Evolutionary conservation across 2,113 vertebrate genomes (phyloP).

Genomic region (Ptyas mucosa): DNA sequence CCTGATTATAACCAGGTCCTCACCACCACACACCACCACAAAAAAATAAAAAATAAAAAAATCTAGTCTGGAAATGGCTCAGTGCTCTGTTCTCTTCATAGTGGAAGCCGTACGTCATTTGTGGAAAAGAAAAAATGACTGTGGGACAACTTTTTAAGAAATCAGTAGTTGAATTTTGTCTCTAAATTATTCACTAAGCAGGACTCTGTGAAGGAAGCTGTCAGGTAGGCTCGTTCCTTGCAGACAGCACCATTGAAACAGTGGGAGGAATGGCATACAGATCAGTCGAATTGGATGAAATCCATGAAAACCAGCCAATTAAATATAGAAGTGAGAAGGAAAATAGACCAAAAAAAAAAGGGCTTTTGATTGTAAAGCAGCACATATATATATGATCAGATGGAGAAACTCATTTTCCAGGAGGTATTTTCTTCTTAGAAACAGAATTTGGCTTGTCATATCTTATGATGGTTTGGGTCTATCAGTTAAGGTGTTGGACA

Average conservation of each 20-base stretch:
- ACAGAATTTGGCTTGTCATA: neutral
- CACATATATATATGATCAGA: neutral
- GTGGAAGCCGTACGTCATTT: neutral
- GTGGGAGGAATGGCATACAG: slow-evolving; percentile 3
- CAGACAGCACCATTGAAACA: neutral
- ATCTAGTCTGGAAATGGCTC: neutral
- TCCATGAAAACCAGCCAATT: slow-evolving; percentile 8
- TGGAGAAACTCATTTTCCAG: neutral
- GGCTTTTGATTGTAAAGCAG: too few species aligned
- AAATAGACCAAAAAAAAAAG: neutral
- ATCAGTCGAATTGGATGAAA: neutral
- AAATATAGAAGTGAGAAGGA: neutral
- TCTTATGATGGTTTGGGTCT: neutral
- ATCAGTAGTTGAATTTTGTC: neutral
- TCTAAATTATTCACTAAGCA: slow-evolving; percentile 10
- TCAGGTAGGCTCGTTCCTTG: slow-evolving; percentile 1
- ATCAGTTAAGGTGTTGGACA: neutral
- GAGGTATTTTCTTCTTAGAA: neutral
- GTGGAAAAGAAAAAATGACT: neutral
- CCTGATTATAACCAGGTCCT: neutral
- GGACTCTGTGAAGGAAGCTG: slow-evolving; percentile 9
- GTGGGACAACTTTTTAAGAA: neutral
- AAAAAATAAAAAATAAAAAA: neutral
- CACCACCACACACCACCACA: neutral
- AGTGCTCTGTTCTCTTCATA: neutral